Conservation (phyloP, 2,888 invertebrate genomes). For the Exephanes ischioxanthus region DNA sequence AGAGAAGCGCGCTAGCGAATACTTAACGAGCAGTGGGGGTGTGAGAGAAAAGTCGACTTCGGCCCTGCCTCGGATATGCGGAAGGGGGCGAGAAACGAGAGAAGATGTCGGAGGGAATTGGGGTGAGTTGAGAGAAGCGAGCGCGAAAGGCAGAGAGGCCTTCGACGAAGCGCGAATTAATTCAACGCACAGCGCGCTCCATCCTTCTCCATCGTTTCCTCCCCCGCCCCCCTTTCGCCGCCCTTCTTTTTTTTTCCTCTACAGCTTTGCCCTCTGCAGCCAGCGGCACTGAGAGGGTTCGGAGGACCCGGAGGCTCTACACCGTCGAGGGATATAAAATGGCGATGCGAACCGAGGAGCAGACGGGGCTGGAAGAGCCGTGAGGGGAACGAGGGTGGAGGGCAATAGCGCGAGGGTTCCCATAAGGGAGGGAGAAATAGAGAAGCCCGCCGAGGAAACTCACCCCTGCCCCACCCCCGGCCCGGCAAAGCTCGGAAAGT, state of each 20-base stretch:
- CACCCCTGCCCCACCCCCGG: background rate
- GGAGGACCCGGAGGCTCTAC: slow-evolving; percentile 65
- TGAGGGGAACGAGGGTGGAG: slow-evolving; percentile 19
- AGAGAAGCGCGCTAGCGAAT: slow-evolving; percentile 67
- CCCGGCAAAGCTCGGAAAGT: slow-evolving; percentile 59
- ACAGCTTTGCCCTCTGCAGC: slow-evolving; percentile 74
- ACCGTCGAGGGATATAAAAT: slow-evolving; percentile 73
- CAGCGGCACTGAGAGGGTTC: slow-evolving; percentile 69
- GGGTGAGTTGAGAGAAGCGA: slow-evolving; percentile 68
- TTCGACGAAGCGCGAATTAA: slow-evolving; percentile 83
- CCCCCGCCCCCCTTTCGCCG: slow-evolving; percentile 43
- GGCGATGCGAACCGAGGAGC: slow-evolving; percentile 61
- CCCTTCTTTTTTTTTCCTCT: slow-evolving; percentile 64
- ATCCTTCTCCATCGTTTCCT: slow-evolving; percentile 49
- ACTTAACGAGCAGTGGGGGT: slow-evolving; percentile 69
- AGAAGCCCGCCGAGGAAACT: slow-evolving; percentile 59
- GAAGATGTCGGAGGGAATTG: slow-evolving; percentile 63
- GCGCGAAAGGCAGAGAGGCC: slow-evolving; percentile 71
- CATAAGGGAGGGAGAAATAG: slow-evolving; percentile 38
- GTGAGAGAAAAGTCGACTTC: slow-evolving; percentile 65
- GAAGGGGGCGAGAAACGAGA: slow-evolving; percentile 66
- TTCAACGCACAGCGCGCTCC: slow-evolving; percentile 79
- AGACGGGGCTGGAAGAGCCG: slow-evolving; percentile 38
- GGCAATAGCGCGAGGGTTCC: slow-evolving; percentile 48
- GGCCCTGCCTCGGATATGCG: slow-evolving; percentile 65